phyloP scores from a whole-genome alignment of 2,797 vertebrate species.

The Sebastes iracundus region DNA sequence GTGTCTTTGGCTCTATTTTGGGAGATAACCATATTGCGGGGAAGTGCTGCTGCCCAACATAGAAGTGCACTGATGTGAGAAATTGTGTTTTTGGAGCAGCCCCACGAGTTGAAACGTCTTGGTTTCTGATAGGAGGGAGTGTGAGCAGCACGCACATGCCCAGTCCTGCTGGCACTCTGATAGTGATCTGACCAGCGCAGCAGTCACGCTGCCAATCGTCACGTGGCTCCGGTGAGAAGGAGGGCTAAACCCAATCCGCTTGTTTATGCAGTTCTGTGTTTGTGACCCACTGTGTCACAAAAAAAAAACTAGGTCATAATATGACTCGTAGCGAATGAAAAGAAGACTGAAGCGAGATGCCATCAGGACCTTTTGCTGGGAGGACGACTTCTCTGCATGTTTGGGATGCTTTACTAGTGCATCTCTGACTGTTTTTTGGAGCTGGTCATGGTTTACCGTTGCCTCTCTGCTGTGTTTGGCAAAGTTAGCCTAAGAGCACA shows the following conservation, averaged over 20 bases:
- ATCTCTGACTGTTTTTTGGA: constrained; percentile 32
- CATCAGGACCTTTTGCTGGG: constrained; percentile 34
- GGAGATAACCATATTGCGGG: constrained; percentile 55
- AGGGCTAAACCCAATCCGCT: constrained; percentile 45
- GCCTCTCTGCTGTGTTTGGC: constrained; percentile 33
- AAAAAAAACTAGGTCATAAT: constrained; percentile 63
- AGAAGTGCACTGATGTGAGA: constrained; percentile 68
- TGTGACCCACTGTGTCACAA: constrained; percentile 53
- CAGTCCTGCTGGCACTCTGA: constrained; percentile 58
- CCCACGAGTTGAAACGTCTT: constrained; percentile 64
- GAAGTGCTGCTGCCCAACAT: constrained; percentile 54
- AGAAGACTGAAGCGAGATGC: constrained; percentile 33
- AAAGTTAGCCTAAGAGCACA: constrained; percentile 34
- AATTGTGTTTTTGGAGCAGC: constrained; percentile 71
- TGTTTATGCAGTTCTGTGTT: constrained; percentile 56
- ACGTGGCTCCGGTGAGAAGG: constrained; percentile 59
- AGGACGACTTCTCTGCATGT: constrained; percentile 29
- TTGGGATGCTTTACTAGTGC: constrained; percentile 14
- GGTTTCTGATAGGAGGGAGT: constrained; percentile 64
- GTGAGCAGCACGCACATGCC: constrained; percentile 40
- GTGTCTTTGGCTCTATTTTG: constrained; percentile 31
- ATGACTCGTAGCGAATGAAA: constrained; percentile 46
- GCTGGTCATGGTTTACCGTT: constrained; percentile 25
- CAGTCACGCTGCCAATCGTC: constrained; percentile 61
- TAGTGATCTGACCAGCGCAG: constrained; percentile 59